Conservation (phyloP, 2,888 invertebrate genomes). For the Deilephila porcellus region DNA sequence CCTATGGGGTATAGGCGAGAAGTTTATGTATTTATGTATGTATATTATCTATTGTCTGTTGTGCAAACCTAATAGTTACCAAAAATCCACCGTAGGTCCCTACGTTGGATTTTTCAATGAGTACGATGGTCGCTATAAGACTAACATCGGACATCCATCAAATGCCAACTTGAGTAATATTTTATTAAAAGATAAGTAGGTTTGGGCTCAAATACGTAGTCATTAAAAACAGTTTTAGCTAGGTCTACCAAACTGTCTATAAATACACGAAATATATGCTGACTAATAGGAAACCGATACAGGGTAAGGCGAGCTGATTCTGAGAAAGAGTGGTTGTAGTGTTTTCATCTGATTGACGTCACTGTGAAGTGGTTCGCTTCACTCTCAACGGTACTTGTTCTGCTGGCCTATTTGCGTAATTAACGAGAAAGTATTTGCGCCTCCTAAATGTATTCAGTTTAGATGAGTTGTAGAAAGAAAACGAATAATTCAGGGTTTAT, state of each 20-base stretch:
- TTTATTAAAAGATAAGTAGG: too few relatives aligned
- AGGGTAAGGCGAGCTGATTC: conserved; percentile 1
- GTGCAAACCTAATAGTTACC: too few relatives aligned
- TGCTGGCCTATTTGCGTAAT: conserved; percentile 3
- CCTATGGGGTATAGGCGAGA: too few relatives aligned
- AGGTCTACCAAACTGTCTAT: neutral
- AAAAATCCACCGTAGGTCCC: too few relatives aligned
- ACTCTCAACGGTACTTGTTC: neutral
- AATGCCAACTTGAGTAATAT: too few relatives aligned
- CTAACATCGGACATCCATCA: too few relatives aligned
- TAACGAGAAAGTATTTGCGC: neutral
- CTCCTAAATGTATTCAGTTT: neutral
- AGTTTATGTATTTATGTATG: too few relatives aligned
- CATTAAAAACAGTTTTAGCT: too few relatives aligned
- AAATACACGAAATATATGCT: neutral
- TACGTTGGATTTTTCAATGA: too few relatives aligned
- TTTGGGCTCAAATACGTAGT: too few relatives aligned
- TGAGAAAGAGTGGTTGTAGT: neutral
- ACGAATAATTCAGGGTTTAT: neutral
- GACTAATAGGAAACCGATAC: neutral
- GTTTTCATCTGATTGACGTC: conserved; percentile 17
- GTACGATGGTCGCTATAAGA: too few relatives aligned
- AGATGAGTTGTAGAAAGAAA: neutral
- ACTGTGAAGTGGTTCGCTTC: neutral
- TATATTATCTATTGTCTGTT: too few relatives aligned